A percentile compares a stretch with the other conserved stretches of the same genome.
Conservation (phyloP, 1,140 invertebrate species). For the Halyomorpha halys region DNA sequence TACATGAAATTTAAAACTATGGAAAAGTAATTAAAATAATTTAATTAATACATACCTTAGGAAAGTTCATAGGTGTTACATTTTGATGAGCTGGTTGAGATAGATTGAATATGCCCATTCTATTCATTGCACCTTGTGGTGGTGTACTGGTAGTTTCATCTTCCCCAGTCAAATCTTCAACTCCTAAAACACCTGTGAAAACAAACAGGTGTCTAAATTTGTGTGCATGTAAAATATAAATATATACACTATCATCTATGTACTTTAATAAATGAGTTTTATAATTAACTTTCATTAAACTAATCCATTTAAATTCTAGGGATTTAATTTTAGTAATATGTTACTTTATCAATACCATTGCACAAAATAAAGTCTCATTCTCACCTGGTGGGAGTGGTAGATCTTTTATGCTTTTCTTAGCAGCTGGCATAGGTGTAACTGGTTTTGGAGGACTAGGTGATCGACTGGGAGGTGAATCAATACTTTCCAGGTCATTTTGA, state of each 20-base stretch:
- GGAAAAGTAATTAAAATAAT: too few relatives aligned
- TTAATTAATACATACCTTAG: too few relatives aligned
- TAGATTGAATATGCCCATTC: background rate
- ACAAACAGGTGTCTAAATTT: background rate
- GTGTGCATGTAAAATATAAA: too few relatives aligned
- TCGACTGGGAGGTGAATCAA: slow-evolving; percentile 55
- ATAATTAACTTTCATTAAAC: too few relatives aligned
- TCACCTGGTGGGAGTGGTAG: slow-evolving; percentile 79
- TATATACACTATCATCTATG: too few relatives aligned
- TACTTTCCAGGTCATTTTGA: slow-evolving; percentile 62
- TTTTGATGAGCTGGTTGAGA: background rate
- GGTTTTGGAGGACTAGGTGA: slow-evolving; percentile 46
- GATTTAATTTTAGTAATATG: too few relatives aligned
- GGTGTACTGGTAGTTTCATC: slow-evolving; percentile 41
- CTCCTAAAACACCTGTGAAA: slow-evolving; percentile 38
- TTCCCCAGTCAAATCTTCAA: slow-evolving; percentile 65
- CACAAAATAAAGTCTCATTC: slow-evolving; percentile 28
- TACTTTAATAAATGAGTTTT: too few relatives aligned
- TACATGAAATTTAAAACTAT: too few relatives aligned
- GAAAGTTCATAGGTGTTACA: too few relatives aligned
- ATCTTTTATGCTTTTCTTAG: slow-evolving; percentile 66
- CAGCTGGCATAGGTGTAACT: slow-evolving; percentile 33
- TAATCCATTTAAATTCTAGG: too few relatives aligned
- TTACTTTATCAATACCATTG: too few relatives aligned
- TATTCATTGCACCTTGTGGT: slow-evolving; percentile 1